Conservation (phyloP, 1,140 invertebrate genomes). For the Drosophila rhopaloa region DNA sequence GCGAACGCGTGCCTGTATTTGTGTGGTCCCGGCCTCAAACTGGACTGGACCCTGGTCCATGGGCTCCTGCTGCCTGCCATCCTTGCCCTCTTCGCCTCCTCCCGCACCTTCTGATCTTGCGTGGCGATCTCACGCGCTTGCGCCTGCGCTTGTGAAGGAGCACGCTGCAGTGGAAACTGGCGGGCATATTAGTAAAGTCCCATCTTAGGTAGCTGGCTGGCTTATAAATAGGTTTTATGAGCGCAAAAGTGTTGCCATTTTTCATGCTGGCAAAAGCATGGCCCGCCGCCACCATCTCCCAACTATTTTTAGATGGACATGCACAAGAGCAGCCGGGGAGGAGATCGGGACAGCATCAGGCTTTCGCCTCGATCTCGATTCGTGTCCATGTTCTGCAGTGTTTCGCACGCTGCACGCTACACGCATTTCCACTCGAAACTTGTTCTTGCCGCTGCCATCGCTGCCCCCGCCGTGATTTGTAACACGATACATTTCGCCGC, state of each 20-base stretch:
- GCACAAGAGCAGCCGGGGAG: constrained; percentile 54
- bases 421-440: constrained; percentile 82
- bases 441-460: constrained; percentile 26
- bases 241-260: constrained; percentile 83
- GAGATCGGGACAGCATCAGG: constrained; percentile 44
- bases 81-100: constrained; percentile 18
- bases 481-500: constrained; percentile 81
- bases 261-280: constrained; percentile 60
- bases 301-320: constrained; percentile 77
- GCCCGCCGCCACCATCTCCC: constrained; percentile 7
- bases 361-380: constrained; percentile 52
- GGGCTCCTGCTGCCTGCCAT: constrained; percentile 25
- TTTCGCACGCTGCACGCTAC: constrained; percentile 82
- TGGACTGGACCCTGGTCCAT: constrained; percentile 51
- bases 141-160: constrained; percentile 51
- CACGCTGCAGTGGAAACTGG: constrained; percentile 44
- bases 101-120: constrained; percentile 64
- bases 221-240: constrained; percentile 80
- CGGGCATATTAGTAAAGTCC: constrained; percentile 66
- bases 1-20: constrained; percentile 85
- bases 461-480: constrained; percentile 70
- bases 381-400: constrained; percentile 77
- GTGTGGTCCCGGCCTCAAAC: constrained; percentile 82
- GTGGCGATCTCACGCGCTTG: constrained; percentile 81
- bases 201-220: constrained; percentile 34